Evolutionary conservation across 2,888 invertebrate species (phyloP), one percentile per base, ranked within the genome.

Genomic region (Gortyna flavago): DNA sequence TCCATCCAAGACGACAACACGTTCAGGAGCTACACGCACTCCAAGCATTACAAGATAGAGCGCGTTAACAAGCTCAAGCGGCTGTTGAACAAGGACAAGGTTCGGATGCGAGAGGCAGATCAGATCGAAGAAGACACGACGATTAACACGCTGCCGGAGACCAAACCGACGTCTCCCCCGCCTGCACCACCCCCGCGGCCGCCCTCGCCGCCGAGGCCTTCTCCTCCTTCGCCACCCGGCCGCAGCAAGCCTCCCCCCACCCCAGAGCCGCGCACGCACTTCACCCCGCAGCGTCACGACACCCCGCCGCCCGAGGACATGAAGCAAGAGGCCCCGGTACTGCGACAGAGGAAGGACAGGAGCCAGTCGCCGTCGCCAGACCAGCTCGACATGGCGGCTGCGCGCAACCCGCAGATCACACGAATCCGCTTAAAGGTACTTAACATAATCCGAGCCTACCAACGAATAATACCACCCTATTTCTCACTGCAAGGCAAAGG

Each of bases 301-400:
- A 2, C 35, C 25, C 18, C 18, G 8, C 29, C 32, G 18, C 25
- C 5, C 9, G 8, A 25, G 6, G 4, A 54, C 8, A 0, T 2
- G 9, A 13, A 41, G 38, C 4, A 0, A 11, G 21, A 29, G n/a
- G 2, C 1, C 38, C 16, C 29, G 16, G 48, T 41, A 13, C 21
- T 48, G 61, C 48, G 70, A 7, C 61, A n/a, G n/a, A 61, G 32
- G 35, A n/a, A 38, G 51, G 77, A 9, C 21, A n/a, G 11, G 11
- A 35, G 7, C n/a, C 16, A 21, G 69, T 72, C 76, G 81, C 62
- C 91, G 85, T 9, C 77, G 54, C 71, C 88, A 1, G 85, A 88
- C 16, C 79, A 90, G 81, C 86, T 95, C 32, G 95, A 95, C 88
- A 93, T 95, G 95, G 90, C 93, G 21, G 92, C 93, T 1, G 95